Conservation (phyloP, 2,888 invertebrate genomes). For the Amphipyra berbera region DNA sequence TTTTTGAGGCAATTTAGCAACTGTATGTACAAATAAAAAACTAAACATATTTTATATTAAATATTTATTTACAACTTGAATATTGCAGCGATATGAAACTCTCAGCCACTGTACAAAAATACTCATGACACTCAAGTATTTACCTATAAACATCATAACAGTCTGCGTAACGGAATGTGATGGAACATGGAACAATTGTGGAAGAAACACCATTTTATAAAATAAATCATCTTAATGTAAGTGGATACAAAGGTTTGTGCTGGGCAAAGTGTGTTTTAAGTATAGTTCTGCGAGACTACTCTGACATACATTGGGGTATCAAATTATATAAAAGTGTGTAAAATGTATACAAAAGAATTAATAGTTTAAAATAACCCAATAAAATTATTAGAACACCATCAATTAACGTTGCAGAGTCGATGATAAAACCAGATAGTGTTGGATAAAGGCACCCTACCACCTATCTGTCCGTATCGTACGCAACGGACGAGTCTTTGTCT, state of each 20-base stretch:
- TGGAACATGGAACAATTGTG: conserved; percentile 52
- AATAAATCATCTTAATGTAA: too few species aligned
- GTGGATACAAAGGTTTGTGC: conserved; percentile 38
- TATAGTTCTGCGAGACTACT: conserved; percentile 38
- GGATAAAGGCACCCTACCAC: too few species aligned
- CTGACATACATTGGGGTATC: conserved; percentile 28
- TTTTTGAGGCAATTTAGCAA: too few species aligned
- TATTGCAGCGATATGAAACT: conserved; percentile 80
- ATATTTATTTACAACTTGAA: conserved; percentile 82
- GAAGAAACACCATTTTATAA: conserved; percentile 14
- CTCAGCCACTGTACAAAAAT: conserved; percentile 81
- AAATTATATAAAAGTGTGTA: background rate
- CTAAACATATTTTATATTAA: conserved; percentile 48
- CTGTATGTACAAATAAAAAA: conserved; percentile 23
- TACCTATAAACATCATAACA: conserved; percentile 56
- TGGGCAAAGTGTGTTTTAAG: conserved; percentile 2
- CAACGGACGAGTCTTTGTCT: too few species aligned
- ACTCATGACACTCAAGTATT: conserved; percentile 66
- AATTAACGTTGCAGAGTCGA: too few species aligned
- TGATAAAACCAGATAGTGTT: too few species aligned
- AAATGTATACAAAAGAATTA: background rate
- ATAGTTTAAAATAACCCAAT: background rate
- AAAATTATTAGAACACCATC: background rate
- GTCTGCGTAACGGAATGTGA: conserved; percentile 78
- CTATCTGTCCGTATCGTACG: too few species aligned